Base-by-base conservation (phyloP, 2,797 vertebrate genomes). In the Lepus oiostolus region DNA sequence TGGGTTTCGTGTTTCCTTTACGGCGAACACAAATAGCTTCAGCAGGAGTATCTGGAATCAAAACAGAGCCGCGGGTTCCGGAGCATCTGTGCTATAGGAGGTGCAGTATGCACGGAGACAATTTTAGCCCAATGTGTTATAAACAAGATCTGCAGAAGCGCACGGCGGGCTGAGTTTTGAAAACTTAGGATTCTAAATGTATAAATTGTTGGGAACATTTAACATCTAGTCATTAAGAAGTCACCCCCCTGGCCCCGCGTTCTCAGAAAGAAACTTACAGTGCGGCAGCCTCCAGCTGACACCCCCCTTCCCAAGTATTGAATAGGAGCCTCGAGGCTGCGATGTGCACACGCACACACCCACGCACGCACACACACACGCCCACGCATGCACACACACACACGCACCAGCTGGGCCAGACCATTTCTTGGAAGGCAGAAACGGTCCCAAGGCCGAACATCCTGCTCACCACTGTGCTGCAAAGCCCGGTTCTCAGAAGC, bases 91-190 rank as follows among this genome's bases (percentile, higher is more conserved):
- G 98, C 98, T 97, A 98, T 98, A 97, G 98, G 98, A 98, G 98
- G 97, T 97, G 98, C 98, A 97, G 98, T 96, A 97, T 96, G 98
- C 98, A 97, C 97, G 96, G 98, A 98, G 98, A 98, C 98, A 98
- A 98, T 98, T 98, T 98, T 98, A 98, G 98, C 98, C 84, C 94
- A 98, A 98, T 95, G 98, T 98, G 98, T 98, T 98, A 98, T 98
- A 98, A 98, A 98, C 98, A 98, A 98, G 98, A 98, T 98, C 98
- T 98, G 98, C 97, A 97, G 98, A 97, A 97, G 97, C 60, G 96
- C 97, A 93, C 97, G 96, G 97, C 97, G 98, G 95, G 98, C 97
- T 96, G 98, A 98, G 98, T 98, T 98, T 98, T 92, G 96, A 98
- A 98, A 98, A 97, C 98, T 98, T 95, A 97, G 96, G 96, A 96